These are phyloP conservation scores for Prinia subflava DNA, from an alignment of 2,113 vertebrate genomes.

Conservation along the genomic window DNA sequence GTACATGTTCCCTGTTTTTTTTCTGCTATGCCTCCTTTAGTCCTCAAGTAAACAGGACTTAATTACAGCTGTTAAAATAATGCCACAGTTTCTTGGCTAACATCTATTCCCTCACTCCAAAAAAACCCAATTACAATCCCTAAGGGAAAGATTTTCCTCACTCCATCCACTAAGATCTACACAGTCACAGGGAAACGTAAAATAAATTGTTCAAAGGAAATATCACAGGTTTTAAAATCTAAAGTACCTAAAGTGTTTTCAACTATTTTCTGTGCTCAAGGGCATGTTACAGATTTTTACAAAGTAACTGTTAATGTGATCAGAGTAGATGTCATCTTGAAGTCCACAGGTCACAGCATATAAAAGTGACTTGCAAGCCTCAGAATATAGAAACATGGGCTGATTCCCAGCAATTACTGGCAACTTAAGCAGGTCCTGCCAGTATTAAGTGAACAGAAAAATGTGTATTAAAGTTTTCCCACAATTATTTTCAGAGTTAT, in stretches of 20 bases:
- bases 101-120: neutral
- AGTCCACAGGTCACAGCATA: neutral
- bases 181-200: neutral
- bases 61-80: slow-evolving; percentile 4
- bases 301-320: neutral
- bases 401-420: neutral
- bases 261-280: neutral
- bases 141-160: neutral
- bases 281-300: neutral
- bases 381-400: neutral
- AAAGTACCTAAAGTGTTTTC: neutral
- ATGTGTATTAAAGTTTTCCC: neutral
- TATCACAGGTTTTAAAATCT: neutral
- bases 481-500: neutral
- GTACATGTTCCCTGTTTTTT: neutral
- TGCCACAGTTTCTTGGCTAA: neutral
- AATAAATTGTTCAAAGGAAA: neutral
- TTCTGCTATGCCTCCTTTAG: neutral
- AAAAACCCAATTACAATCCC: neutral
- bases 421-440: neutral
- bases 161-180: neutral
- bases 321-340: neutral
- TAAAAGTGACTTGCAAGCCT: neutral
- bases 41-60: neutral
- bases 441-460: neutral